Conservation (phyloP, 2,797 vertebrate genomes). For the Fratercula arctica region DNA sequence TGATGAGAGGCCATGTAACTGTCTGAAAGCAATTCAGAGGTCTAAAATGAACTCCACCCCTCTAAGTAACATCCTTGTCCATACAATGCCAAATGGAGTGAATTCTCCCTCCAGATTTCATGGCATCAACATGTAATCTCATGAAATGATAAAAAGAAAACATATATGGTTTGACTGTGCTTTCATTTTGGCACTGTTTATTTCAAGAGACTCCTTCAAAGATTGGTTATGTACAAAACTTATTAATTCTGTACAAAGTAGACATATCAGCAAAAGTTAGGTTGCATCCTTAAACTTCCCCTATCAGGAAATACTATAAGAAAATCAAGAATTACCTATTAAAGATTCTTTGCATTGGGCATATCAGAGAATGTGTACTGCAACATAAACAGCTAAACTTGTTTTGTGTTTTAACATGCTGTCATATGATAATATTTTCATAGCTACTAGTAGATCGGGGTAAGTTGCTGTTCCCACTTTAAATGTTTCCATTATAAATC, state of each 20-base stretch:
- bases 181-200: not conserved
- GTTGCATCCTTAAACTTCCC: not conserved
- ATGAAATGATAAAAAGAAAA: not conserved
- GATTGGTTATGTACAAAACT: not conserved
- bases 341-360: not conserved
- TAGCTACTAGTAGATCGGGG: not conserved
- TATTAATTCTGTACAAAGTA: not conserved
- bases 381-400: not conserved
- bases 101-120: not conserved
- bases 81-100: not conserved
- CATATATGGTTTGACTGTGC: not conserved
- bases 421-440: not conserved
- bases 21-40: not conserved
- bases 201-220: not conserved
- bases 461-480: not conserved
- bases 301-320: not conserved
- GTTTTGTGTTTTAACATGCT: not conserved
- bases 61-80: not conserved
- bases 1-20: not conserved
- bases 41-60: not conserved
- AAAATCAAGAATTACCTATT: not conserved
- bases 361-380: not conserved
- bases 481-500: conserved; percentile 6
- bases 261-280: not conserved
- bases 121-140: not conserved